phyloP scores from a whole-genome alignment of 2,113 vertebrate genomes.

The Antennarius striatus region DNA sequence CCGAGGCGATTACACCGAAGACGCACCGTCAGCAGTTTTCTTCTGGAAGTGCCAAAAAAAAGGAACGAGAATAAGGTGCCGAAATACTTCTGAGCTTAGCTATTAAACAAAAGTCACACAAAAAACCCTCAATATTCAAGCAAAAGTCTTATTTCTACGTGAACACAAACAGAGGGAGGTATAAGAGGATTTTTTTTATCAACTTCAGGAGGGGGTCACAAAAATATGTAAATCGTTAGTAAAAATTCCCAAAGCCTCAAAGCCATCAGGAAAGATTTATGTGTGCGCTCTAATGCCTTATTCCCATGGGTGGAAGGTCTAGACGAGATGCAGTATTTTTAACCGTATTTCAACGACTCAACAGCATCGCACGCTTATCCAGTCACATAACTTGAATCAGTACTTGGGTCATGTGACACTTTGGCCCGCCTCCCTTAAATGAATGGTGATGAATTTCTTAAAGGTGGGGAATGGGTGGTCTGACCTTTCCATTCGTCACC shows the following conservation, averaged over 20 bases:
- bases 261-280: conserved; percentile 19
- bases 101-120: too few relatives aligned
- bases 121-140: too few relatives aligned
- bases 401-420: conserved; percentile 14
- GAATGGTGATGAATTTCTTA: conserved; percentile 30
- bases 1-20: conserved; percentile 2
- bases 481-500: conserved; percentile 34
- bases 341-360: neutral
- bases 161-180: conserved; percentile 5
- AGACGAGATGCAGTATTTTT: conserved; percentile 17
- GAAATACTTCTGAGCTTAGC: conserved; percentile 18
- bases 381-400: neutral
- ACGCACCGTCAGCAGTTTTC: conserved; percentile 11
- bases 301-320: conserved; percentile 19
- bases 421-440: conserved; percentile 14
- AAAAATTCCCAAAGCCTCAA: conserved; percentile 1
- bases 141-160: neutral
- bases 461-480: conserved; percentile 20
- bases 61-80: conserved; percentile 16
- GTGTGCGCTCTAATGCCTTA: conserved; percentile 27
- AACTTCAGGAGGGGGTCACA: neutral
- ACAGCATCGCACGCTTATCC: neutral
- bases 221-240: conserved; percentile 8
- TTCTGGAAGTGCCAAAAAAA: too few relatives aligned
- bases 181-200: neutral